These are phyloP conservation scores for Hemicentrotus pulcherrimus DNA, from an alignment of 35 echinoderm and acorn worm genomes.

Conservation along the genomic window DNA sequence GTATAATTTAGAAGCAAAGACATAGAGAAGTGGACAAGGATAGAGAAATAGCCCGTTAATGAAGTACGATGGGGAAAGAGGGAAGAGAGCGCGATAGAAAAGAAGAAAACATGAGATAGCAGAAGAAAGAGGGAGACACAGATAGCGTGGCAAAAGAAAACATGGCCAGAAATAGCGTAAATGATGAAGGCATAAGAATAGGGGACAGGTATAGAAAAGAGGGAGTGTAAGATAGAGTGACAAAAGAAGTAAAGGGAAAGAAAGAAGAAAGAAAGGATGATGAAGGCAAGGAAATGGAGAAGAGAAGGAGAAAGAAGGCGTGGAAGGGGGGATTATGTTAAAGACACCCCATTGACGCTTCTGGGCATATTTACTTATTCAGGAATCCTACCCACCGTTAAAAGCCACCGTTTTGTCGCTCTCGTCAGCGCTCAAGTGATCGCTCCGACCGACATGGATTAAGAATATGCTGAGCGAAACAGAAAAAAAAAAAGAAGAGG, in stretches of 20 bases:
- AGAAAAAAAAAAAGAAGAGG: background rate
- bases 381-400: slow-evolving; percentile 32
- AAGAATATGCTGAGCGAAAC: background rate
- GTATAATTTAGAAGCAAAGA: too few species aligned
- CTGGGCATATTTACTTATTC: slow-evolving; percentile 49
- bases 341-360: slow-evolving; percentile 15
- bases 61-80: background rate
- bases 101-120: background rate
- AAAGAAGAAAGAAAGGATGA: background rate
- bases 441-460: background rate
- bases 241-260: background rate
- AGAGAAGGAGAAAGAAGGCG: background rate
- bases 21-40: too few species aligned
- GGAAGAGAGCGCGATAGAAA: background rate
- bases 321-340: background rate
- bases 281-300: too few species aligned
- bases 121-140: too few species aligned
- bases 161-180: background rate
- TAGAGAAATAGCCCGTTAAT: background rate
- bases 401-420: slow-evolving; percentile 45
- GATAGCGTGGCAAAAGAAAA: background rate
- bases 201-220: background rate
- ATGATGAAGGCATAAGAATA: background rate
- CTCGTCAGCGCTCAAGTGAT: slow-evolving; percentile 48
- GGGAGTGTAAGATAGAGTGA: background rate